Base-by-base conservation (phyloP, 2,797 vertebrate genomes). In the Meda fulgida region DNA sequence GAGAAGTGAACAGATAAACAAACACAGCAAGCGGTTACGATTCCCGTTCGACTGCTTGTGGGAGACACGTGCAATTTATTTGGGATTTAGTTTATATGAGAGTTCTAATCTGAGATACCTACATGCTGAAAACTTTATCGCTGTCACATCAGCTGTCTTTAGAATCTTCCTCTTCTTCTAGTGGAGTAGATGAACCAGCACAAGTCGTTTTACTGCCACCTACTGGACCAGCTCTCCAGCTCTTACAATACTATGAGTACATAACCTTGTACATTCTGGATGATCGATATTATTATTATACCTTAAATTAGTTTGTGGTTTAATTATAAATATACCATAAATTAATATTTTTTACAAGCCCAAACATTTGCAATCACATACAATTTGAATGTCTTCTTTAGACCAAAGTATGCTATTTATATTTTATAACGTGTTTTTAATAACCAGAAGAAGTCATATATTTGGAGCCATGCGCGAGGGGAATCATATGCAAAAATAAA, bases 141-240 rank as follows among this genome's bases (percentile, higher is more conserved):
- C 26, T 23, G 48, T 26, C 51, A 34, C 48, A 63, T 31, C 72
- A 84, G 73, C 81, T 58, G 65, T 38, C 63, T 48, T 76, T 78
- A 40, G 34, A 77, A 60, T 70, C 38, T 65, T 31, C 29, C 10
- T 80, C 83, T 85, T 85, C 83, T 80, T 72, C 77, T 73, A n/a
- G 19, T 60, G 16, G 14, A 48, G 36, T 1, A 58, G 19, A 46
- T 14, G 4, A 4, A 71, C 43, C 21, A 11, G 48, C 29, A 5
- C 26, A 0, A 84, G 29, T 29, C 21, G 14, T 3, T 13, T 4
- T 65, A 85, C 77, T 65, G 83, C 77, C 83, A 13, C 53, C 77
- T 80, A 51, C 1, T 2, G 83, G 38, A 23, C 51, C 26, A 1
- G 1, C 46, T 48, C 46, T 29, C 5, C 60, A 7, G 23, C 3